Base-by-base conservation (phyloP, 1,140 invertebrate species). In the Tetraneura akinire region DNA sequence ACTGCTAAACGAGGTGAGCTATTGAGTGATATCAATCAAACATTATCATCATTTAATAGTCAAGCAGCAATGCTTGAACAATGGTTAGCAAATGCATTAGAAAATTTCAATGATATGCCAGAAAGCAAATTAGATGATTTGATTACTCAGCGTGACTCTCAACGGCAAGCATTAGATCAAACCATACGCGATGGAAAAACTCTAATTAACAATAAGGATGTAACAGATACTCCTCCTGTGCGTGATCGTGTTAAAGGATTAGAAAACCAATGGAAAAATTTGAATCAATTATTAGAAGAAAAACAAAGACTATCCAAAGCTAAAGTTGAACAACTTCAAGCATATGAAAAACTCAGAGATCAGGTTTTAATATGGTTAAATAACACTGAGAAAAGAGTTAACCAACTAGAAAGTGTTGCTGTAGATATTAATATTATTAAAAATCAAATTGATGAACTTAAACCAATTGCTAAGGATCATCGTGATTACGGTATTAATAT, bases 401-500 rank as follows among this genome's bases (percentile, higher is more conserved):
- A 88, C 84, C 88, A 89, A 37, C 86, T 97, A 18, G 90, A 94
- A 80, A 91, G 93, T 1, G 93, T 96, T 0, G 95, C 95, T 13
- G 89, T 97, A 18, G 94, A 97, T 85, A 86, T 95, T 80, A 95
- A 97, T 60, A 90, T 91, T 60, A 87, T 97, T 18, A 93, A 92
- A 81, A 89, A 90, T 80, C 96, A 97, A 85, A 89, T 91, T 62
- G 93, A 96, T 74, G 94, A 97, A 84, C 85, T 97, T 16, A 92
- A 90, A 87, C 95, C 96, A 0, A 89, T 98, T 49, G 87, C 92
- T 26, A 96, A 96, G 84, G 95, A 97, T 84, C 94, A 97, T 86
- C 90, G 93, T 47, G 94, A 96, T 83, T 96, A 92, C 86, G 91
- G 89, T 1, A 86, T 90, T 1, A 96, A 92, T 18, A 92, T 98